phyloP scores from a whole-genome alignment of 2,797 vertebrate genomes.

The Macropus fuliginosus region DNA sequence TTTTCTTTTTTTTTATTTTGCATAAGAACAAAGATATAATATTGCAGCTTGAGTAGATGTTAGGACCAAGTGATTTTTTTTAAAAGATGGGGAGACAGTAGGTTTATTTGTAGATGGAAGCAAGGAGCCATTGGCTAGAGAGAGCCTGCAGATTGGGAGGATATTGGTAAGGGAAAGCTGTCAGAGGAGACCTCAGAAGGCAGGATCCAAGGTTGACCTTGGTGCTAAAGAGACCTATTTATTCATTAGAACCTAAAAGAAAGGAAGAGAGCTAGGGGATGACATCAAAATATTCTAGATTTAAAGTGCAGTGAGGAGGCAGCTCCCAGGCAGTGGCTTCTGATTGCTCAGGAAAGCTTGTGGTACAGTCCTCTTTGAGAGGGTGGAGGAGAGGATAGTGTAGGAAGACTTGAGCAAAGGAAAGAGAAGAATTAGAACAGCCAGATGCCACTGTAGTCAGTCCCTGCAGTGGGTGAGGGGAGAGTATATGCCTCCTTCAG shows the following conservation, averaged over 20 bases:
- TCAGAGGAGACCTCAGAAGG: not conserved
- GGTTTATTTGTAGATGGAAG: not conserved
- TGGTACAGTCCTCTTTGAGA: not conserved
- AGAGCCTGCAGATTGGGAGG: not conserved
- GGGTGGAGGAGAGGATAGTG: not conserved
- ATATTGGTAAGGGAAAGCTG: not conserved
- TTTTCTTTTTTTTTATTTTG: not conserved
- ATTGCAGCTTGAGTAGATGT: not conserved
- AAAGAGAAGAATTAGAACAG: not conserved
- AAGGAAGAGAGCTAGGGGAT: not conserved
- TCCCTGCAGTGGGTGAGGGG: accelerated
- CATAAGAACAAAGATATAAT: not conserved
- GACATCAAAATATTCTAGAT: not conserved
- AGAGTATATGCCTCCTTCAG: not conserved
- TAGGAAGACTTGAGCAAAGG: not conserved
- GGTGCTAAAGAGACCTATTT: not conserved
- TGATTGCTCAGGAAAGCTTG: not conserved
- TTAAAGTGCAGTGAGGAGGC: not conserved
- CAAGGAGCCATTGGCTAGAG: not conserved
- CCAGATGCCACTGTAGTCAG: not conserved
- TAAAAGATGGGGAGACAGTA: not conserved
- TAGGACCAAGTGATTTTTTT: not conserved
- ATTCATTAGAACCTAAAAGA: not conserved
- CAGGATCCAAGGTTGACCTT: not conserved
- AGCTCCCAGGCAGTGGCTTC: not conserved